phyloP scores from a whole-genome alignment of 2,888 invertebrate species.

The Pammene aurita region DNA sequence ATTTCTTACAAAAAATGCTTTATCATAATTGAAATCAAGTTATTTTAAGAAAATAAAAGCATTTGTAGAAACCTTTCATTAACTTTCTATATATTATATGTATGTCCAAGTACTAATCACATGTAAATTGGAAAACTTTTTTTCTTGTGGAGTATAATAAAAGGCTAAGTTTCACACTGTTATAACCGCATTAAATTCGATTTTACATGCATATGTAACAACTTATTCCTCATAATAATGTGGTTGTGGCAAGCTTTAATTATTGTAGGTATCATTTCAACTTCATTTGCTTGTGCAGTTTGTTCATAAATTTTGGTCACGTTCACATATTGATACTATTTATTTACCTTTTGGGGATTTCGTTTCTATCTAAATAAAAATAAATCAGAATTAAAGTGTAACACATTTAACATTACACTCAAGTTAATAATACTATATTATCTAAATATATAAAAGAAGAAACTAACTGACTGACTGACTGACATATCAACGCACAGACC shows the following conservation, averaged over 20 bases:
- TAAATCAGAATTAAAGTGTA: too few relatives aligned
- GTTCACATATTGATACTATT: too few relatives aligned
- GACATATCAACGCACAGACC: too few relatives aligned
- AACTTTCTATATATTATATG: background rate
- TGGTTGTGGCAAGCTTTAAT: background rate
- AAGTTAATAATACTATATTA: too few relatives aligned
- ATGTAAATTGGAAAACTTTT: slow-evolving; percentile 12
- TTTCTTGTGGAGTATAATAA: slow-evolving; percentile 11
- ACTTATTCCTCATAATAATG: background rate
- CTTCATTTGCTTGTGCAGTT: background rate
- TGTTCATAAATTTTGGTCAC: background rate
- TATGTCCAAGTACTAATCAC: background rate
- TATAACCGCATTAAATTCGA: slow-evolving; percentile 1
- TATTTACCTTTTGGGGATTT: too few relatives aligned
- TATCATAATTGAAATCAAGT: too few relatives aligned
- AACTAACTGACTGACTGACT: too few relatives aligned
- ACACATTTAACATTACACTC: too few relatives aligned
- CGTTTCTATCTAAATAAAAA: too few relatives aligned
- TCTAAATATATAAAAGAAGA: too few relatives aligned
- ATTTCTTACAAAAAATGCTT: background rate
- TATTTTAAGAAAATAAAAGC: background rate
- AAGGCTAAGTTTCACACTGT: slow-evolving; percentile 12
- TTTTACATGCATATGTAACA: background rate
- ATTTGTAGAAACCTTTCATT: background rate
- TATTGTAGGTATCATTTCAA: background rate